phyloP scores from a whole-genome alignment of 2,888 invertebrate genomes.

The Drosophila anomalata region DNA sequence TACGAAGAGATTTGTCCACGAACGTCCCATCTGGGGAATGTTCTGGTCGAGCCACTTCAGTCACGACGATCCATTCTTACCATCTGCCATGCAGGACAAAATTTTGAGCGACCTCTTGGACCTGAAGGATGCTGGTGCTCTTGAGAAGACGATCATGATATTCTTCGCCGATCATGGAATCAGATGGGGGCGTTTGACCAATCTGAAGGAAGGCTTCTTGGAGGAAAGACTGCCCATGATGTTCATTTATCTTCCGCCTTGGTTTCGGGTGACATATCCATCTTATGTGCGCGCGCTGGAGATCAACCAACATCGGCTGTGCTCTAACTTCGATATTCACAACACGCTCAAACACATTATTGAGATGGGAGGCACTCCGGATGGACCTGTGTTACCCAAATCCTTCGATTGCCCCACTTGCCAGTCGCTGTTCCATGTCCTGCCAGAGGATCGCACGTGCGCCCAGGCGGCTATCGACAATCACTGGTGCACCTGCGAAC shows the following conservation, averaged over 20 bases:
- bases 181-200: slow-evolving; percentile 87
- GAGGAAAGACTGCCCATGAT: slow-evolving; percentile 91
- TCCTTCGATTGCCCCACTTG: slow-evolving; percentile 87
- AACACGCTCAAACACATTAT: slow-evolving; percentile 88
- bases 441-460: slow-evolving; percentile 87
- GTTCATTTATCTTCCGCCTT: slow-evolving; percentile 87
- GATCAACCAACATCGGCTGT: slow-evolving; percentile 86
- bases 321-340: slow-evolving; percentile 90
- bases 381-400: slow-evolving; percentile 46
- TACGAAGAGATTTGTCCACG: slow-evolving; percentile 85
- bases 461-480: slow-evolving; percentile 86
- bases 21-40: slow-evolving; percentile 88
- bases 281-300: slow-evolving; percentile 85
- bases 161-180: slow-evolving; percentile 91
- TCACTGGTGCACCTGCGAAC: slow-evolving; percentile 90
- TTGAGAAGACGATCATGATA: slow-evolving; percentile 87
- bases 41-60: slow-evolving; percentile 91
- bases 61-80: slow-evolving; percentile 87
- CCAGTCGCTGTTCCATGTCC: slow-evolving; percentile 86
- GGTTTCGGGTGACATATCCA: slow-evolving; percentile 86
- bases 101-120: slow-evolving; percentile 86
- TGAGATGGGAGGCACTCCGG: slow-evolving; percentile 83
- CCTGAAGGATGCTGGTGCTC: slow-evolving; percentile 85
- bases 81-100: slow-evolving; percentile 87
- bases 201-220: slow-evolving; percentile 88